These are phyloP conservation scores for Apostichopus californicus DNA, from an alignment of 35 echinoderm and acorn worm species.

Conservation along the genomic window DNA sequence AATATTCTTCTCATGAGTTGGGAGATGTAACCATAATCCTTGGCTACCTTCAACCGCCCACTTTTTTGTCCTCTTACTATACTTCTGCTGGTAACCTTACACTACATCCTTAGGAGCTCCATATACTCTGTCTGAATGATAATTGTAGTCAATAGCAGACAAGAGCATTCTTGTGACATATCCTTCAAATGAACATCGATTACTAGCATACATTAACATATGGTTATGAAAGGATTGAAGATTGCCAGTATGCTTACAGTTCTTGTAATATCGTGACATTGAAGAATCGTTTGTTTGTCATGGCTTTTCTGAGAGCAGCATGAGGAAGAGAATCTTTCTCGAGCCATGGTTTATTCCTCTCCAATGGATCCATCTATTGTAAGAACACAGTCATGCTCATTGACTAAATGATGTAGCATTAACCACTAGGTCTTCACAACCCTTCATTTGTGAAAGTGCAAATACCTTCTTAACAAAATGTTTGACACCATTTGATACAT, in stretches of 20 bases:
- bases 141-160: slow-evolving; percentile 36
- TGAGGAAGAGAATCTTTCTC: not conserved
- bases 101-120: slow-evolving; percentile 16
- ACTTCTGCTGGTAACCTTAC: slow-evolving; percentile 16
- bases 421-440: slow-evolving; percentile 31
- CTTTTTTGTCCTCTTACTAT: slow-evolving; percentile 42
- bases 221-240: slow-evolving; percentile 40
- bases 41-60: not conserved
- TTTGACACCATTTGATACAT: slow-evolving; percentile 57
- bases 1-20: not conserved
- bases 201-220: slow-evolving; percentile 47
- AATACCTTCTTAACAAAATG: slow-evolving; percentile 52
- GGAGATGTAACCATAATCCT: slow-evolving; percentile 53
- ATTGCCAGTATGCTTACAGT: slow-evolving; percentile 49
- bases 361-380: slow-evolving; percentile 46
- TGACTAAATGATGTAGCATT: slow-evolving; percentile 48
- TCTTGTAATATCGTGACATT: slow-evolving; percentile 33
- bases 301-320: not conserved
- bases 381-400: slow-evolving; percentile 64
- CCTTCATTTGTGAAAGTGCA: slow-evolving; percentile 26
- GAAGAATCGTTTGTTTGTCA: slow-evolving; percentile 19
- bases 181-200: not conserved
- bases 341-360: slow-evolving; percentile 13
- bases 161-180: slow-evolving; percentile 32
- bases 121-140: slow-evolving; percentile 14